These are phyloP conservation scores for Nycteola revayana DNA, from an alignment of 2,888 invertebrate species.

Conservation along the genomic window DNA sequence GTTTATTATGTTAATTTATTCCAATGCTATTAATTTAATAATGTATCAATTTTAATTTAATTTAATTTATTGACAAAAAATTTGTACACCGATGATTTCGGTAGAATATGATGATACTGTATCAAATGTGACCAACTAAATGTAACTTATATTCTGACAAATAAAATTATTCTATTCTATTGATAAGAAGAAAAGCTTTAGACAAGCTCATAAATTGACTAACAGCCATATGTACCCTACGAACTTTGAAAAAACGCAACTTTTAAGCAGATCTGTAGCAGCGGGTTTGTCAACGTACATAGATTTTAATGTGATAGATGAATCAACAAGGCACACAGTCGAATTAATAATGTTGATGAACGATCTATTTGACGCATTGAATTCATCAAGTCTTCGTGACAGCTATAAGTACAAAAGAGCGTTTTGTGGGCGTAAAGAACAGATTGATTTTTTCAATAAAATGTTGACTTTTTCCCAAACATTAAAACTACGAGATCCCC, in stretches of 20 bases:
- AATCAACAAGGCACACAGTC: too few relatives aligned
- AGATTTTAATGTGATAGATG: slow-evolving; percentile 1
- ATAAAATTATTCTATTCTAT: slow-evolving; percentile 25
- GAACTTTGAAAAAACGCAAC: slow-evolving; percentile 31
- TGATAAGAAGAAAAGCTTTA: slow-evolving; percentile 22
- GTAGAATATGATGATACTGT: too few relatives aligned
- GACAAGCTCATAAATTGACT: slow-evolving; percentile 30
- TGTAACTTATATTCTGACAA: too few relatives aligned
- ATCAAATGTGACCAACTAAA: too few relatives aligned
- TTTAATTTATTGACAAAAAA: too few relatives aligned
- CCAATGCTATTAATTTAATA: too few relatives aligned
- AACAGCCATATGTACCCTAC: slow-evolving; percentile 33
- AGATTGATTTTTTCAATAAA: slow-evolving; percentile 3
- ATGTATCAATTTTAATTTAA: too few relatives aligned
- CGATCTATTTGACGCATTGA: slow-evolving; percentile 15
- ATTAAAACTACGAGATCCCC: slow-evolving; percentile 2
- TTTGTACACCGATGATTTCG: too few relatives aligned
- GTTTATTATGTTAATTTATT: too few relatives aligned
- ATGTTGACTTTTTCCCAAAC: slow-evolving; percentile 4
- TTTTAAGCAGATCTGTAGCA: slow-evolving; percentile 34
- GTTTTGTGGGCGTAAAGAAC: slow-evolving; percentile 28
- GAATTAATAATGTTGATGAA: too few relatives aligned
- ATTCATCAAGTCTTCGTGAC: neutral
- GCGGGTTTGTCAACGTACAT: slow-evolving; percentile 19
- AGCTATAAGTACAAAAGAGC: neutral